Base-by-base conservation (phyloP, 2,888 invertebrate species). In the Drosophila meridionalis region DNA sequence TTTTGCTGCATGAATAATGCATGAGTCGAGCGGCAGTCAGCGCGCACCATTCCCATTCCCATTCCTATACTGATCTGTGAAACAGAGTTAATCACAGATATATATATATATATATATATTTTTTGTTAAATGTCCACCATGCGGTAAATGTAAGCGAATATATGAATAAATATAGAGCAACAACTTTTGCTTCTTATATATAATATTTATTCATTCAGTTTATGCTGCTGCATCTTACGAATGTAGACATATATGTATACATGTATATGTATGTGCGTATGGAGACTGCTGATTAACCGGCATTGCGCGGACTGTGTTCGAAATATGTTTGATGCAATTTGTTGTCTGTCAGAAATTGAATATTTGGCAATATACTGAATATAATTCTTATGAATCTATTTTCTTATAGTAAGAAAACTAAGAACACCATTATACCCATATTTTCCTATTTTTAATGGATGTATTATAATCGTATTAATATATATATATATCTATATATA, bases 1-100 rank as follows among this genome's bases (percentile, higher is more conserved):
- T 85, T 85, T 71, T 65, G 65, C 30, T 36, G 62, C 72, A 81
- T 85, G 88, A 87, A 85, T 85, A 64, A 87, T 85, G 75, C 83
- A 85, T 85, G 69, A 69, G 60, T 9, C 50, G 26, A 5, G 53
- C 45, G 14, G 14, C 40, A 40, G 40, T 40, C 40, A 40, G 40
- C 40, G 1, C 8, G 14, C 9, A 20, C 3, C 28, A 30, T 48
- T 2, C 20, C 14, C 43, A 55, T 32, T 42, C n/a, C 32, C 26
- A 26, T 45, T 26, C 26, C 48, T n/a, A n/a, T 20, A 32, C n/a
- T 12, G 52, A 52, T 53, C 43, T 34, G 30, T 12, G 61, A 6
- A 36, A 38, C 53, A 4, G 52, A 36, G 52, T 38, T 38, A 4
- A 53, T 14, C 38, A 42, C 20, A 63, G 38, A 55, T 43, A 50